Evolutionary conservation across 2,888 invertebrate species (phyloP).

Genomic region (Mellilla xanthometata): DNA sequence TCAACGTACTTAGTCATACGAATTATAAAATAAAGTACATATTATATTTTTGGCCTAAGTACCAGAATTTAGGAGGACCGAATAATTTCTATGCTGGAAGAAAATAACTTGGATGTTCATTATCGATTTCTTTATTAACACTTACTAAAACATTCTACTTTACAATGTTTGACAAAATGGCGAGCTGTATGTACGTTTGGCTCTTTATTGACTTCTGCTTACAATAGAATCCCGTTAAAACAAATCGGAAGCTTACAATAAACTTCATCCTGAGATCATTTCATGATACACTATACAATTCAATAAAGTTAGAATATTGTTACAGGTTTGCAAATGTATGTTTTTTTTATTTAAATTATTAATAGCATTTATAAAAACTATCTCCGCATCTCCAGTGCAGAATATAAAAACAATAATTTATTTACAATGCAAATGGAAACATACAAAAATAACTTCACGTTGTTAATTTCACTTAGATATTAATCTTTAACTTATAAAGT

Average conservation of each 20-base stretch:
- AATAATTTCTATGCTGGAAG: slow-evolving; percentile 29
- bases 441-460: slow-evolving; percentile 72
- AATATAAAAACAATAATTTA: neutral
- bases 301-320: slow-evolving; percentile 17
- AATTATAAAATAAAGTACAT: too few species aligned
- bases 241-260: slow-evolving; percentile 35
- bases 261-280: slow-evolving; percentile 56
- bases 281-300: slow-evolving; percentile 39
- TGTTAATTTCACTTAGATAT: slow-evolving; percentile 70
- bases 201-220: slow-evolving; percentile 36
- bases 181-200: slow-evolving; percentile 56
- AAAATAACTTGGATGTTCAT: slow-evolving; percentile 16
- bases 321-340: neutral
- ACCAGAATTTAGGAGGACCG: too few species aligned
- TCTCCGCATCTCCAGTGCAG: too few species aligned
- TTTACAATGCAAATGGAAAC: slow-evolving; percentile 26
- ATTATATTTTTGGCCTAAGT: too few species aligned
- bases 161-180: slow-evolving; percentile 66
- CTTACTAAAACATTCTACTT: slow-evolving; percentile 69
- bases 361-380: too few species aligned
- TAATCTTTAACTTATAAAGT: slow-evolving; percentile 44
- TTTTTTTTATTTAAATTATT: too few species aligned
- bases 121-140: slow-evolving; percentile 71
- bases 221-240: slow-evolving; percentile 24
- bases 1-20: too few species aligned